Evolutionary conservation across 2,113 vertebrate genomes (phyloP).

Genomic region (Rhea pennata): DNA sequence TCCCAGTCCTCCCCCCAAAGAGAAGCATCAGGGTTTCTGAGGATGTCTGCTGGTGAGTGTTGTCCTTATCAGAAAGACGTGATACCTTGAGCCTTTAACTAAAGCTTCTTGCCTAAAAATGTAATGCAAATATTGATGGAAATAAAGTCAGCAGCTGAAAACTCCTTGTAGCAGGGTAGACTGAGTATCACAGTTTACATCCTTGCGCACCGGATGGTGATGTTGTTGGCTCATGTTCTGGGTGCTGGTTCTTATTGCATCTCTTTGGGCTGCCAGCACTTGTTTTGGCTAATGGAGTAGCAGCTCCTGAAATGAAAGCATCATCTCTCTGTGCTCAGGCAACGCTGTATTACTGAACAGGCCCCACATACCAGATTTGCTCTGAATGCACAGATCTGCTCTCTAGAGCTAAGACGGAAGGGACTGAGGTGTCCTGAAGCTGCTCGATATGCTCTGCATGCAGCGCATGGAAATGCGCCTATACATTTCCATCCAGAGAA

Average conservation of each 20-base stretch:
- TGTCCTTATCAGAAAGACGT: neutral
- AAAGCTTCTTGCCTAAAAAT: neutral
- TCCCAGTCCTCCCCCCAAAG: neutral
- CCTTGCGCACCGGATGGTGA: neutral
- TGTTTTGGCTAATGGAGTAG: rapidly evolving
- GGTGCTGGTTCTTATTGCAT: rapidly evolving
- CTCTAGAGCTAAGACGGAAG: rapidly evolving
- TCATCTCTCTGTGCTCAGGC: neutral
- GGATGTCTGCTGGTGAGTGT: neutral
- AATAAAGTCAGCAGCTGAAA: neutral
- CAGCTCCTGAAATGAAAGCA: rapidly evolving
- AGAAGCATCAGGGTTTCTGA: neutral
- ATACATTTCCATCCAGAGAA: neutral
- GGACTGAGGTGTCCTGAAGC: neutral
- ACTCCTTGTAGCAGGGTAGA: neutral
- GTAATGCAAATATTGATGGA: neutral
- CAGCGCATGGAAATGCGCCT: neutral
- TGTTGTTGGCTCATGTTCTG: rapidly evolving
- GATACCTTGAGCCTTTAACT: neutral
- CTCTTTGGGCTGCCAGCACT: neutral
- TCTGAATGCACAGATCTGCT: rapidly evolving
- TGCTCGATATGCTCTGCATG: neutral
- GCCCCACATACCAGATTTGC: rapidly evolving
- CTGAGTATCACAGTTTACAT: rapidly evolving
- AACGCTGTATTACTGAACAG: rapidly evolving